phyloP scores from a whole-genome alignment of 2,797 vertebrate genomes.

The Tolypeutes matacus region DNA sequence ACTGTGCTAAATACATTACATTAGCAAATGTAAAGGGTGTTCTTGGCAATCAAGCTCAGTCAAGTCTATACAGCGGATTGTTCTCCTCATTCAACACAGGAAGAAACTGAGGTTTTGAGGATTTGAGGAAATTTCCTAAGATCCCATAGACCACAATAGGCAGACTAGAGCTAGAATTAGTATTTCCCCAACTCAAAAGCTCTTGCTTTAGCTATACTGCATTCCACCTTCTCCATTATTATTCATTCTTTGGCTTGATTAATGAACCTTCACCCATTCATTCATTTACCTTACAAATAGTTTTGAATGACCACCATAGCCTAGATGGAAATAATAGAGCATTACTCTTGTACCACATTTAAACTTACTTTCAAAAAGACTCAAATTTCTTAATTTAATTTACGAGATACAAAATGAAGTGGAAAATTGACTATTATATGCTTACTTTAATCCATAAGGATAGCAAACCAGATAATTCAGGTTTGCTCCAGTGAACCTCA shows the following conservation, averaged over 20 bases:
- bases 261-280: neutral
- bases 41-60: neutral
- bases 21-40: neutral
- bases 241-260: conserved; percentile 1
- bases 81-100: neutral
- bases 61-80: neutral
- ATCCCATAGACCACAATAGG: neutral
- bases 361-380: conserved; percentile 29
- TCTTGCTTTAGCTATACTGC: neutral
- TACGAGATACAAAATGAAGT: conserved; percentile 61
- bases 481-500: conserved; percentile 37
- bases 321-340: neutral
- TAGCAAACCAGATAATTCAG: conserved; percentile 33
- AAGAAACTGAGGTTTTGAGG: neutral
- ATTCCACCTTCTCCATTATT: neutral
- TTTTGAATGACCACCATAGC: neutral
- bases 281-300: neutral
- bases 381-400: conserved; percentile 55
- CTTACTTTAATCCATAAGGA: conserved; percentile 44
- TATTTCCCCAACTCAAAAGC: neutral
- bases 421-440: conserved; percentile 52
- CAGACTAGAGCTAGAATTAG: neutral
- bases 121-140: neutral
- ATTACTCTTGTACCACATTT: neutral
- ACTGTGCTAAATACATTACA: neutral